phyloP scores from a whole-genome alignment of 2,888 invertebrate species.

The Globia sparganii region DNA sequence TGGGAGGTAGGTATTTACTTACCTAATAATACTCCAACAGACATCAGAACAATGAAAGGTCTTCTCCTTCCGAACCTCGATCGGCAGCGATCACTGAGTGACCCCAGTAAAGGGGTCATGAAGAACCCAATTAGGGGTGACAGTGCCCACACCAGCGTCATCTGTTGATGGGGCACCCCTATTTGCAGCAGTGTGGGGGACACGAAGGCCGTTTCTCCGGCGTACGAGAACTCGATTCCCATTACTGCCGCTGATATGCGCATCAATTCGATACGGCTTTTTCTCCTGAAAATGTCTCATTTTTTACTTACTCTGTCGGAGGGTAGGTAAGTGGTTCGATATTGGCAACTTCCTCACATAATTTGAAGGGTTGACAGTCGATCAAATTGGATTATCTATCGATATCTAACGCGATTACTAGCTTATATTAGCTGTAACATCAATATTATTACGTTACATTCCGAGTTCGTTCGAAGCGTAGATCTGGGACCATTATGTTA shows the following conservation, averaged over 20 bases:
- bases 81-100: constrained; percentile 97
- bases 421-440: neutral
- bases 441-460: neutral
- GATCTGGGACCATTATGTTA: neutral
- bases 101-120: constrained; percentile 97
- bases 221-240: constrained; percentile 99
- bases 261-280: constrained; percentile 95
- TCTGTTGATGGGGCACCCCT: constrained; percentile 97
- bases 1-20: constrained; percentile 66
- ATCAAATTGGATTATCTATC: constrained; percentile 4
- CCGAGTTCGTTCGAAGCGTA: neutral
- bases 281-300: constrained; percentile 89
- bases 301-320: constrained; percentile 2
- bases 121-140: constrained; percentile 98
- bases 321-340: neutral
- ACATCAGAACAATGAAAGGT: constrained; percentile 97
- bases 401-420: neutral
- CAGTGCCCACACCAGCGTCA: constrained; percentile 98
- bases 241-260: constrained; percentile 98
- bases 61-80: constrained; percentile 95
- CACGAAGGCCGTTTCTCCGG: constrained; percentile 99
- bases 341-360: neutral
- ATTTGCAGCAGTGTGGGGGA: constrained; percentile 98
- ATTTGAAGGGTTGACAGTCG: neutral
- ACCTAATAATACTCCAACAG: constrained; percentile 97